Conservation (phyloP, 2,888 invertebrate species). For the Dysmachus trigonus region DNA sequence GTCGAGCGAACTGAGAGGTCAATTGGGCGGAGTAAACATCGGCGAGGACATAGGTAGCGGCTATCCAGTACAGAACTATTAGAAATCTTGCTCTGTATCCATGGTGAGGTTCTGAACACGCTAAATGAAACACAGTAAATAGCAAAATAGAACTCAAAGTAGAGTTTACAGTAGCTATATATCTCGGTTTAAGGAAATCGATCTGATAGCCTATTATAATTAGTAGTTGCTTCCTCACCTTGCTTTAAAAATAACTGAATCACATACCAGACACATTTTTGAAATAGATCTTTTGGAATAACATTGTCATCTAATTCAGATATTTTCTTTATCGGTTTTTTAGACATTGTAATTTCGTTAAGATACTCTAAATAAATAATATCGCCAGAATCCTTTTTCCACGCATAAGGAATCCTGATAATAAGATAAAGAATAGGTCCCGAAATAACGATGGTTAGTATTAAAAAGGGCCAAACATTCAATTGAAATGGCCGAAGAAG, state of each 20-base stretch:
- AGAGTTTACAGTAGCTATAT: too few relatives aligned
- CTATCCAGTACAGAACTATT: slow-evolving; percentile 75
- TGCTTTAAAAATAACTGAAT: slow-evolving; percentile 62
- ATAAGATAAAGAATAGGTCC: slow-evolving; percentile 77
- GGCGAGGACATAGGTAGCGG: slow-evolving; percentile 79
- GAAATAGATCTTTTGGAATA: slow-evolving; percentile 64
- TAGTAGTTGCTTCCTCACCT: background rate
- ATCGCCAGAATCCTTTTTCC: slow-evolving; percentile 14
- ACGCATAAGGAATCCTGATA: slow-evolving; percentile 69
- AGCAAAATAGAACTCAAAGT: background rate
- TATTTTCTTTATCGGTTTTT: slow-evolving; percentile 29
- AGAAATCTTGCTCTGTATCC: slow-evolving; percentile 75
- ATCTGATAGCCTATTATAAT: too few relatives aligned
- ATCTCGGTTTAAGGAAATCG: too few relatives aligned
- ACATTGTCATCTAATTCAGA: slow-evolving; percentile 8
- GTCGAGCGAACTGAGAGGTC: slow-evolving; percentile 77
- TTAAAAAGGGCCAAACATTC: slow-evolving; percentile 79
- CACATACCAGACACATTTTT: slow-evolving; percentile 78
- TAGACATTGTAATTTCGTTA: slow-evolving; percentile 57
- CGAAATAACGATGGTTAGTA: slow-evolving; percentile 71
- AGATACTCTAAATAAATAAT: slow-evolving; percentile 55
- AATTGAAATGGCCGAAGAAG: slow-evolving; percentile 77
- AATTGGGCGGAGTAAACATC: slow-evolving; percentile 83
- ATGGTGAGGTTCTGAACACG: slow-evolving; percentile 67
- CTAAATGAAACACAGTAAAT: slow-evolving; percentile 51